Evolutionary conservation across 2,888 invertebrate genomes (phyloP), one percentile per base, ranked within the genome.

Genomic region (Tinea trinotella): DNA sequence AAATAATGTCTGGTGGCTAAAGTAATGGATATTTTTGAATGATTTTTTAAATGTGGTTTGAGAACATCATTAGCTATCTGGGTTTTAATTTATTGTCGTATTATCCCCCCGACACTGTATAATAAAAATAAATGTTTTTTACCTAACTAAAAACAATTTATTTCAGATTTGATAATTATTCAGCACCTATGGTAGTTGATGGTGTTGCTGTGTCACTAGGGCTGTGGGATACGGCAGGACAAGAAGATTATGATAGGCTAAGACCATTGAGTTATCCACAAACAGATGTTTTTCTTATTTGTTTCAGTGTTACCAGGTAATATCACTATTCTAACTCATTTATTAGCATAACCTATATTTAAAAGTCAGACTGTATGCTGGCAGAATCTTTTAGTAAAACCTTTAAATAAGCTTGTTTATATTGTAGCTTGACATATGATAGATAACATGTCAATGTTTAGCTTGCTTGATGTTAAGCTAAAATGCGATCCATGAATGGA

Each of bases 221-320:
- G 12, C 87, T 99, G 52, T 99, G 99, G 99, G 99, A 99, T 84
- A 99, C 98, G 57, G 98, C 98, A 12, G 97, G 97, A 13, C 98
- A 99, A 82, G 97, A 98, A 84, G 97, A 98, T 75, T 99, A 99
- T 73, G 98, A 99, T 76, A 90, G 98, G 76, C 88, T 99, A 61
- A 90, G 98, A 65, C 98, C 99, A 40, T 88, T 99, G 59, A 97
- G 97, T 64, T 99, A 99, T 82, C 98, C 99, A 70, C 98, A 98
- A 90, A 99, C 99, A 61, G 99, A 99, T 87, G 99, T 99, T 60
- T 99, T 99, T 88, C 92, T 99, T 68, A 97, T 99, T 85, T 99
- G 99, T 89, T 99, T 98, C 89, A 98, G 98, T 86, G 97, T 99
- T 63, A 98, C 99, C 65, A 87, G 87, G 87, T 87, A 64, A 64